Percentiles rank a stretch among this genome's conserved stretches.
Conservation (phyloP, 2,888 invertebrate genomes). For the Gymnoscelis rufifasciata region DNA sequence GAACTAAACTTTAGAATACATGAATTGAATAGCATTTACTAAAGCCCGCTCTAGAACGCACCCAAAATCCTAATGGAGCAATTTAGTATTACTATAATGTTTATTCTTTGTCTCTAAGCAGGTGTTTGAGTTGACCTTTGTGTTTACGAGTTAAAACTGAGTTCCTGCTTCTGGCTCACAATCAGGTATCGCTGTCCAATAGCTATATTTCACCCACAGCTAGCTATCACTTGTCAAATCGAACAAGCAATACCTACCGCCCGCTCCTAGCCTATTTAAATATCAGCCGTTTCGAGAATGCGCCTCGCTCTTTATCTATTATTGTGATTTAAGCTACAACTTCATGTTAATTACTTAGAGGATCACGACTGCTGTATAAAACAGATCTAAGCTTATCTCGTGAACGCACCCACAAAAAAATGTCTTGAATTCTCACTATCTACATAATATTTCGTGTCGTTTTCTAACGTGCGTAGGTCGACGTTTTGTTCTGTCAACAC, state of each 20-base stretch:
- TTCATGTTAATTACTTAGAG: slow-evolving; percentile 38
- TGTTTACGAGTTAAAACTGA: slow-evolving; percentile 14
- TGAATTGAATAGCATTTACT: background rate
- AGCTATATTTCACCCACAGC: slow-evolving; percentile 63
- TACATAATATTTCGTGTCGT: no score
- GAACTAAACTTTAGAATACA: slow-evolving; percentile 13
- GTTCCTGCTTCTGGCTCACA: slow-evolving; percentile 31
- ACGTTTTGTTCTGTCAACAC: slow-evolving; percentile 29
- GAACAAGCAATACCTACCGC: slow-evolving; percentile 65
- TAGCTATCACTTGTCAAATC: slow-evolving; percentile 75
- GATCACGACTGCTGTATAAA: slow-evolving; percentile 23
- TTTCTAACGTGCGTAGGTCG: slow-evolving; percentile 18
- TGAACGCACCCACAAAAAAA: slow-evolving; percentile 8
- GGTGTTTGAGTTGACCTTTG: slow-evolving; percentile 4
- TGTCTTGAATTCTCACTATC: no score
- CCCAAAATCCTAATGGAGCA: background rate
- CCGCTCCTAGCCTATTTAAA: slow-evolving; percentile 68
- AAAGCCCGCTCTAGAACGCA: background rate
- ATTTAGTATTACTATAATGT: background rate
- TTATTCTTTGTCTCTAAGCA: slow-evolving; percentile 6
- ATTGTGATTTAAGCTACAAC: slow-evolving; percentile 38
- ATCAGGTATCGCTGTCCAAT: slow-evolving; percentile 50
- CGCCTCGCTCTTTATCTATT: slow-evolving; percentile 45
- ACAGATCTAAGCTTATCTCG: slow-evolving; percentile 9
- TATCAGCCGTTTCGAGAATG: slow-evolving; percentile 65